A percentile compares a stretch with the other conserved stretches of the same genome.
Evolutionary conservation across 1,140 invertebrate species (phyloP).

Genomic region (Drosophila elegans): DNA sequence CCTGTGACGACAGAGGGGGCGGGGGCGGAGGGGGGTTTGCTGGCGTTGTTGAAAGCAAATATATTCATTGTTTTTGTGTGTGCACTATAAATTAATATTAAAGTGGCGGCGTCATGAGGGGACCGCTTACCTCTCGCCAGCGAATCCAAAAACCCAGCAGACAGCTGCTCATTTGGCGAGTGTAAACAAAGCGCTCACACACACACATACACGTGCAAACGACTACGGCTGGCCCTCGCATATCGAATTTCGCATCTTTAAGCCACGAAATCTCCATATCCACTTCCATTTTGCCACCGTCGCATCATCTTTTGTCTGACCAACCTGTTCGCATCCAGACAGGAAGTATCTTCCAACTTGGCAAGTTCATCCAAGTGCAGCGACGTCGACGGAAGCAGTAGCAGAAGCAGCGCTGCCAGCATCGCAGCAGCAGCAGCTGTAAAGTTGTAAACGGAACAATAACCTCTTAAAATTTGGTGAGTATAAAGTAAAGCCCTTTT

Average conservation of each 20-base stretch:
- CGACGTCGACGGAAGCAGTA: slow-evolving; percentile 48
- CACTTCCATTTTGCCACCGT: slow-evolving; percentile 14
- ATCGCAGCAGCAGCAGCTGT: slow-evolving; percentile 51
- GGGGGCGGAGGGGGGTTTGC: neutral
- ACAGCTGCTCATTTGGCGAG: slow-evolving; percentile 70
- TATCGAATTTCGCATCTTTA: slow-evolving; percentile 69
- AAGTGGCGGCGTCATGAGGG: slow-evolving; percentile 54
- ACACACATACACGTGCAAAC: slow-evolving; percentile 36
- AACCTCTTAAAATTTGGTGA: slow-evolving; percentile 39
- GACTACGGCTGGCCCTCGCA: slow-evolving; percentile 21
- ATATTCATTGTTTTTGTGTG: slow-evolving; percentile 45
- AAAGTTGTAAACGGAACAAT: slow-evolving; percentile 19
- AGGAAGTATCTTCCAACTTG: slow-evolving; percentile 51
- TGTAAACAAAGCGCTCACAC: slow-evolving; percentile 68
- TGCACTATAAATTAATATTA: slow-evolving; percentile 70
- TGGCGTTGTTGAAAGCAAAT: slow-evolving; percentile 52
- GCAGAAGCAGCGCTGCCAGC: slow-evolving; percentile 41
- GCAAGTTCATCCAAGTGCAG: slow-evolving; percentile 66
- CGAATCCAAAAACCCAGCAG: slow-evolving; percentile 41
- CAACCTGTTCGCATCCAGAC: slow-evolving; percentile 72
- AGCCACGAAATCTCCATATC: slow-evolving; percentile 20
- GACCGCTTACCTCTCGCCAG: slow-evolving; percentile 44
- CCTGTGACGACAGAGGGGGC: slow-evolving; percentile 62
- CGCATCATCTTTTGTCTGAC: slow-evolving; percentile 54
- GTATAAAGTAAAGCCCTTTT: slow-evolving; percentile 18